phyloP scores from a whole-genome alignment of 35 echinoderm and acorn worm species.

The Hemicentrotus pulcherrimus region DNA sequence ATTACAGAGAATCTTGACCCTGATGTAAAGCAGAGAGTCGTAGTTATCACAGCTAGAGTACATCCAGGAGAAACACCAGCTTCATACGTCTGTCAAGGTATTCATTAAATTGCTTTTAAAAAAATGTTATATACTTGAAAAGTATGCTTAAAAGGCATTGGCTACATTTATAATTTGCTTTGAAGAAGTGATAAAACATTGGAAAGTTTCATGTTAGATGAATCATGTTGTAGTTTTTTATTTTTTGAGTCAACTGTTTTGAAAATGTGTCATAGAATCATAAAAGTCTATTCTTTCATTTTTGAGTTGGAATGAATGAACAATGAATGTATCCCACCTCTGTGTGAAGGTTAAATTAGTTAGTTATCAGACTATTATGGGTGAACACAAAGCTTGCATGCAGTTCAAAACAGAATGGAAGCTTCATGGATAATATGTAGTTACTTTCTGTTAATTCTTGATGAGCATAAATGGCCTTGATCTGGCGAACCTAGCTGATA shows the following conservation, averaged over 20 bases:
- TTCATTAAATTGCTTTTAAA: no score
- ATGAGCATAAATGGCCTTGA: not conserved
- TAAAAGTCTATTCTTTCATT: no score
- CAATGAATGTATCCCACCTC: not conserved
- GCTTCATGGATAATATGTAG: not conserved
- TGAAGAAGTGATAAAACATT: not conserved
- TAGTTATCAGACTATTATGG: not conserved
- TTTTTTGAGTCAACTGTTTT: no score
- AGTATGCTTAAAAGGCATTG: no score
- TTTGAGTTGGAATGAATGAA: no score
- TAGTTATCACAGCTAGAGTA: slow-evolving; percentile 94
- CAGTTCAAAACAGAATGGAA: not conserved
- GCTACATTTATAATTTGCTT: no score
- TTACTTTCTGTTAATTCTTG: not conserved
- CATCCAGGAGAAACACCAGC: slow-evolving; percentile 97
- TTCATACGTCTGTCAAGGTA: slow-evolving; percentile 99
- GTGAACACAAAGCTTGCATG: not conserved
- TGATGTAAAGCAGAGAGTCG: slow-evolving; percentile 71
- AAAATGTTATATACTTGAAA: no score
- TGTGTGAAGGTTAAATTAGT: not conserved
- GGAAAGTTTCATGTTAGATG: no score
- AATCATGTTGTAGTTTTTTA: no score
- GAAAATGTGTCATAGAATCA: no score
- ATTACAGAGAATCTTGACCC: slow-evolving; percentile 81
- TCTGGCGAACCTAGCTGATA: not conserved